Evolutionary conservation across 2,797 vertebrate species (phyloP).

Genomic region (Arctocebus calabarensis): DNA sequence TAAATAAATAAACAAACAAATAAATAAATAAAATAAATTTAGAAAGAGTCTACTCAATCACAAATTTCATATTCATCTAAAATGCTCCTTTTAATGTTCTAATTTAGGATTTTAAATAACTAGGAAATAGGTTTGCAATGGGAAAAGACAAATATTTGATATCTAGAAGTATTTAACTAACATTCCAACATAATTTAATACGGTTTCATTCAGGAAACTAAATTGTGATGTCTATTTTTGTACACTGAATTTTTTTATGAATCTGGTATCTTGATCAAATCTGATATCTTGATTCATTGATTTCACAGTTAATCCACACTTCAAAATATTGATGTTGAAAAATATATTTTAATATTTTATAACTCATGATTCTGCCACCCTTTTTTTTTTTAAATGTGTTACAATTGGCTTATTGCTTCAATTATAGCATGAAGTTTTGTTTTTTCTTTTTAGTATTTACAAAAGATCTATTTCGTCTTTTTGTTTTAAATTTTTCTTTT

Average conservation of each 20-base stretch:
- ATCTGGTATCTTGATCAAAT: slow-evolving; percentile 33
- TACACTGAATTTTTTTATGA: neutral
- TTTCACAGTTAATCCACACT: neutral
- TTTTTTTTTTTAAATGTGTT: neutral
- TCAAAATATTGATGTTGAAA: slow-evolving; percentile 14
- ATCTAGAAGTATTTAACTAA: slow-evolving; percentile 13
- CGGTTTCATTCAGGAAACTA: slow-evolving; percentile 9
- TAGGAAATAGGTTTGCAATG: neutral
- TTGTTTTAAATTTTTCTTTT: neutral
- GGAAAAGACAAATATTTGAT: neutral
- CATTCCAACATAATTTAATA: neutral
- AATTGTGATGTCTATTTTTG: neutral
- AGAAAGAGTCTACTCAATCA: neutral
- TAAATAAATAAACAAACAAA: too few relatives aligned
- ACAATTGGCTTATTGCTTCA: neutral
- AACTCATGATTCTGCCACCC: neutral
- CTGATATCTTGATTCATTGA: neutral
- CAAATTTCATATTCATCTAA: slow-evolving; percentile 1
- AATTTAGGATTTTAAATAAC: neutral
- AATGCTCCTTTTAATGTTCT: neutral
- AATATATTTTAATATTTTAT: slow-evolving; percentile 52
- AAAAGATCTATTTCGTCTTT: neutral
- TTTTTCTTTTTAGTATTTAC: neutral
- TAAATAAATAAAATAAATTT: too few relatives aligned
- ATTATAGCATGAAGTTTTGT: neutral